These are phyloP conservation scores for Seriola quinqueradiata DNA, from an alignment of 2,113 vertebrate genomes.

Conservation along the genomic window DNA sequence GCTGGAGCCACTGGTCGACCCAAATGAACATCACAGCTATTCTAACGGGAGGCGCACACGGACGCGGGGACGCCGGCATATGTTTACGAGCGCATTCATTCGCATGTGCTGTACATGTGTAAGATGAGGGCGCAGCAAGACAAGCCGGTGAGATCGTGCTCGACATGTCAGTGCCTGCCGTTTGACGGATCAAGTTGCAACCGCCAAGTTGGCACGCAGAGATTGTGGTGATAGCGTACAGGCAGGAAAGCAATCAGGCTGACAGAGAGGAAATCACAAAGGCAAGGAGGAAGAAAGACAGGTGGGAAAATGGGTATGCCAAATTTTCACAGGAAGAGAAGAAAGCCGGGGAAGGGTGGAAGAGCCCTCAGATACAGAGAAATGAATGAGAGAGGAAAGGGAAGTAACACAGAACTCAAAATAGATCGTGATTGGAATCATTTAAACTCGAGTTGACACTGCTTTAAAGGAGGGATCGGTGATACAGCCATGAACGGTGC, in stretches of 20 bases:
- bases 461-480: background rate
- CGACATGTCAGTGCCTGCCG: slow-evolving; percentile 6
- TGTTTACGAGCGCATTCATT: background rate
- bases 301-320: background rate
- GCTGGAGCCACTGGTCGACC: slow-evolving; percentile 48
- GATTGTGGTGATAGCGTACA: background rate
- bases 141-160: slow-evolving; percentile 6
- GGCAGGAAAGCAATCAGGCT: slow-evolving; percentile 15
- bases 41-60: background rate
- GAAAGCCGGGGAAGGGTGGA: background rate
- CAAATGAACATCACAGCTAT: slow-evolving; percentile 51
- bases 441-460: background rate
- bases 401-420: background rate
- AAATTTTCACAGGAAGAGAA: background rate
- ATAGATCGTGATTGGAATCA: background rate
- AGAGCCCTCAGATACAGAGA: background rate
- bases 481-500: background rate
- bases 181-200: slow-evolving; percentile 42
- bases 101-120: background rate
- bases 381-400: background rate
- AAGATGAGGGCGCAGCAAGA: slow-evolving; percentile 6
- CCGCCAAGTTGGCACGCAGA: background rate
- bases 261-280: slow-evolving; percentile 14
- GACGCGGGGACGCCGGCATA: background rate
- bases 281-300: background rate